Percentiles rank a stretch among this genome's conserved stretches.
phyloP scores from a whole-genome alignment of 2,797 vertebrate species.

The Liasis olivaceus region DNA sequence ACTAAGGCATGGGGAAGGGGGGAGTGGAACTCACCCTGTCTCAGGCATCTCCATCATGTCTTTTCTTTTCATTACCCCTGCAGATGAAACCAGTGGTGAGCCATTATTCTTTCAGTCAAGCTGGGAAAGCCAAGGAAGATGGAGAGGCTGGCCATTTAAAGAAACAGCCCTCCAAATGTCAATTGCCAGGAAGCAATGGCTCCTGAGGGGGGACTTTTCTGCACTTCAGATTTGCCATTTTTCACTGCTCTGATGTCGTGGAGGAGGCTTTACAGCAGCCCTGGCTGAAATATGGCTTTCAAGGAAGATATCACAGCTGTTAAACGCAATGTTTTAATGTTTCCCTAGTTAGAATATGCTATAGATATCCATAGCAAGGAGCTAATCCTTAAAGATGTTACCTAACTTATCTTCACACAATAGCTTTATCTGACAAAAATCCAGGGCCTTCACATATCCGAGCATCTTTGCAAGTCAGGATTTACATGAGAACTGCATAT shows the following conservation, averaged over 20 bases:
- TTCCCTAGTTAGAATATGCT: slow-evolving; percentile 44
- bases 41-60: slow-evolving; percentile 35
- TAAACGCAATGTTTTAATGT: slow-evolving; percentile 59
- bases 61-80: slow-evolving; percentile 40
- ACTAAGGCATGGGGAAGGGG: not conserved
- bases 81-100: slow-evolving; percentile 46
- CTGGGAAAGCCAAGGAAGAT: slow-evolving; percentile 44
- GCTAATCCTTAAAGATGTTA: slow-evolving; percentile 11
- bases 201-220: slow-evolving; percentile 66
- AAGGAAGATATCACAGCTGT: slow-evolving; percentile 64
- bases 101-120: slow-evolving; percentile 29
- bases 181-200: slow-evolving; percentile 70
- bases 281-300: slow-evolving; percentile 58
- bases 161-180: slow-evolving; percentile 66
- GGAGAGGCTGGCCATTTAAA: slow-evolving; percentile 61
- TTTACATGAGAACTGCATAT: rapidly evolving
- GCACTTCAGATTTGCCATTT: slow-evolving; percentile 63
- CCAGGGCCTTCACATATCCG: not conserved
- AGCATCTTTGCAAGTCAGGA: not conserved
- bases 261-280: slow-evolving; percentile 58
- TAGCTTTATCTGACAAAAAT: slow-evolving; percentile 12
- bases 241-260: slow-evolving; percentile 66
- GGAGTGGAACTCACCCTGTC: slow-evolving; percentile 50
- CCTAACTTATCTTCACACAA: not conserved
- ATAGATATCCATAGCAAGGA: slow-evolving; percentile 50